Percentiles rank a stretch among this genome's conserved stretches.
Evolutionary conservation across 2,797 vertebrate species (phyloP).

Genomic region (Rhinella marina): DNA sequence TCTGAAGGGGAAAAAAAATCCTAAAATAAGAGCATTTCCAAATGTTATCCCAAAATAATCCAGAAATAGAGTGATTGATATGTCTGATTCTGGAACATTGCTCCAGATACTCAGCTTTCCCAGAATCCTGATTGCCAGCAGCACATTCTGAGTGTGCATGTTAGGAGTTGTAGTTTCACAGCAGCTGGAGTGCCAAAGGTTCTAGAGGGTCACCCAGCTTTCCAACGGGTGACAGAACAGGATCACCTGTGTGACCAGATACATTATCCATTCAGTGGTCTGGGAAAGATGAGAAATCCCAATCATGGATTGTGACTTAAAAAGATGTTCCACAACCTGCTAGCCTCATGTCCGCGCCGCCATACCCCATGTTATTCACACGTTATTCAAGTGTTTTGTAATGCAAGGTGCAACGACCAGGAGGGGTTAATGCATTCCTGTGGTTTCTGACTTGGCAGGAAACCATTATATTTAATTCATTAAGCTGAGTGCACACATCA

Average conservation of each 20-base stretch:
- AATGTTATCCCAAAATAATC: too few species aligned
- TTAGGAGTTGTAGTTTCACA: too few species aligned
- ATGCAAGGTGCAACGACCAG: background rate
- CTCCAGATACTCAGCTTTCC: background rate
- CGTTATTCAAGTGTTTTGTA: background rate
- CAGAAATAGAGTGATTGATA: too few species aligned
- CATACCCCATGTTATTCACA: background rate
- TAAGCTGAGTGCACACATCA: background rate
- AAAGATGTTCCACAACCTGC: background rate
- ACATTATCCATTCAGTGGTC: too few species aligned
- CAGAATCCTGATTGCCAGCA: background rate
- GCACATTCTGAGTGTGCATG: too few species aligned
- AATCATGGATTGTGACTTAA: too few species aligned
- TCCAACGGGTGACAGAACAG: too few species aligned
- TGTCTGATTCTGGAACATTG: too few species aligned
- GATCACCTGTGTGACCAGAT: background rate
- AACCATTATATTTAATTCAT: background rate
- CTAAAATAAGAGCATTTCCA: background rate
- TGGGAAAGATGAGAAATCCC: background rate
- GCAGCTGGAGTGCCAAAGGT: too few species aligned
- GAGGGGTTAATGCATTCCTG: slow-evolving; percentile 2
- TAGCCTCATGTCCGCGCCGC: background rate
- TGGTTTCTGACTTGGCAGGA: slow-evolving; percentile 15
- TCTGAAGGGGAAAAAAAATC: background rate
- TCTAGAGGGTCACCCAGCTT: too few species aligned